Percentiles rank a stretch among this genome's conserved stretches.
Evolutionary conservation across 2,888 invertebrate species (phyloP).

Genomic region (Pseudanteris insignis): DNA sequence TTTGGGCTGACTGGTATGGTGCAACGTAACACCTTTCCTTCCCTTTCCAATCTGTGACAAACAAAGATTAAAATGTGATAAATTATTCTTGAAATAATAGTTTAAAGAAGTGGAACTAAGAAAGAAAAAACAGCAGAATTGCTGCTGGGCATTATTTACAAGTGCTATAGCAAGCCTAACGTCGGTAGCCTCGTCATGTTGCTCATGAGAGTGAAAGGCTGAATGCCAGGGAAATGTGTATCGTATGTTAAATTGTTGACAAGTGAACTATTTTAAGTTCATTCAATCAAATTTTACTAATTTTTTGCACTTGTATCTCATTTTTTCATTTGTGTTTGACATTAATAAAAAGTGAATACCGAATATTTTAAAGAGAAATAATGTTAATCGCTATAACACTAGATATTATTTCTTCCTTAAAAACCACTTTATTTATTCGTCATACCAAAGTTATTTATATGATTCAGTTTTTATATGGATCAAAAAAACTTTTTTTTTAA

Average conservation of each 20-base stretch:
- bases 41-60: constrained; percentile 63
- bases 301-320: too few species aligned
- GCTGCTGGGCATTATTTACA: constrained; percentile 66
- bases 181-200: constrained; percentile 58
- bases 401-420: too few species aligned
- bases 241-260: constrained; percentile 46
- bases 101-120: constrained; percentile 53
- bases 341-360: too few species aligned
- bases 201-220: constrained; percentile 51
- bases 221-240: constrained; percentile 50
- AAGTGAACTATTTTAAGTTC: constrained; percentile 28
- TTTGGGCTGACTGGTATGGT: constrained; percentile 61
- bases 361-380: too few species aligned
- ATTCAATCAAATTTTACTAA: background rate
- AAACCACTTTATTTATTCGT: too few species aligned
- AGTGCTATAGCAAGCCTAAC: constrained; percentile 65
- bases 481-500: too few species aligned
- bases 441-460: too few species aligned
- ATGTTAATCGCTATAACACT: too few species aligned
- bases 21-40: constrained; percentile 59
- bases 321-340: too few species aligned
- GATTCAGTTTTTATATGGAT: too few species aligned
- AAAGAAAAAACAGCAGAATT: constrained; percentile 62
- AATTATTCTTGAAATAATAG: constrained; percentile 64
- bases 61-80: constrained; percentile 62